Evolutionary conservation across 2,113 vertebrate genomes (phyloP).

Genomic region (Seriola quinqueradiata): DNA sequence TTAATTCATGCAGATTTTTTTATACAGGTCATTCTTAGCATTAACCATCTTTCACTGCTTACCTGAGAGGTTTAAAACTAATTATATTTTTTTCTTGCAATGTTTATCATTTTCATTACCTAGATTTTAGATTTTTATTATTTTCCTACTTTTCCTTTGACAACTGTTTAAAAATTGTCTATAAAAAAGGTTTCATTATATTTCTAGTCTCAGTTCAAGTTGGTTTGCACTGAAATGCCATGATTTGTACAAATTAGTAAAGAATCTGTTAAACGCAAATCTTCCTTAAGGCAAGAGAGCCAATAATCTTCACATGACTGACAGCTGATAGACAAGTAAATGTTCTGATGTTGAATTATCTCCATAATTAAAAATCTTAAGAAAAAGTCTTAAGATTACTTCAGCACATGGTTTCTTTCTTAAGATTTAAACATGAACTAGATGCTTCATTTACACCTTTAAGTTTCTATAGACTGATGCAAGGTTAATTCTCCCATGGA

Average conservation of each 20-base stretch:
- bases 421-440: not conserved
- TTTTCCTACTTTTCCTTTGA: not conserved
- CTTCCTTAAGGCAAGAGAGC: not conserved
- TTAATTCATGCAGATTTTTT: not conserved
- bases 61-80: not conserved
- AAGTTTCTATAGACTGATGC: slow-evolving; percentile 7
- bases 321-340: not conserved
- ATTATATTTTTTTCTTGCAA: not conserved
- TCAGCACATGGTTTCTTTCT: not conserved
- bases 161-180: not conserved
- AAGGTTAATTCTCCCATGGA: slow-evolving; percentile 33
- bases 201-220: not conserved
- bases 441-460: not conserved
- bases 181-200: not conserved
- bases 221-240: not conserved
- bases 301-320: slow-evolving; percentile 13
- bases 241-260: slow-evolving; percentile 20
- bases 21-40: not conserved
- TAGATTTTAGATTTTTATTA: not conserved
- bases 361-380: not conserved
- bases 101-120: not conserved
- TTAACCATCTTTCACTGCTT: not conserved
- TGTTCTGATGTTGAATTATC: not conserved
- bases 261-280: slow-evolving; percentile 12
- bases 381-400: not conserved